Conservation (phyloP, 2,888 invertebrate genomes). For the Morpho helenor region DNA sequence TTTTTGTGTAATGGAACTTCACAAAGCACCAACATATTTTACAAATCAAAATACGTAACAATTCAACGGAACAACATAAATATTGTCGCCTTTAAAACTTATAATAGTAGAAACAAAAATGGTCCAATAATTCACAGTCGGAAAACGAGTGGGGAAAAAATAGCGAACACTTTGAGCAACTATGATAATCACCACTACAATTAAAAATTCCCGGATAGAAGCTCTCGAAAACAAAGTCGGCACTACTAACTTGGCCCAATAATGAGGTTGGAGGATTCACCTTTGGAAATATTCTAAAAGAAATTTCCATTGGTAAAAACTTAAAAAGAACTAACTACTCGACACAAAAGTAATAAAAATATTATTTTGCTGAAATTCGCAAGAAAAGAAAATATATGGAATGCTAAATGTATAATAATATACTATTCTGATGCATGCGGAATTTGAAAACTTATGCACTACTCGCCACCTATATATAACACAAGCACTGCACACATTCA, state of each 20-base stretch:
- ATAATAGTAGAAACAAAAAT: no score
- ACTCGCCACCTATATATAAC: no score
- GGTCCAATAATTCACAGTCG: background rate
- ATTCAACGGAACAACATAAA: slow-evolving; percentile 6
- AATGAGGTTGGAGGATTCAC: slow-evolving; percentile 35
- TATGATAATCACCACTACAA: slow-evolving; percentile 33
- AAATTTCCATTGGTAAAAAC: slow-evolving; percentile 6
- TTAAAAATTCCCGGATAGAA: slow-evolving; percentile 29
- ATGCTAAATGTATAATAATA: no score
- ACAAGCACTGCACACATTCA: no score
- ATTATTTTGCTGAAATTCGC: no score
- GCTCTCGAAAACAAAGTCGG: slow-evolving; percentile 30
- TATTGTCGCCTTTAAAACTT: background rate
- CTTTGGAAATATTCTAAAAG: slow-evolving; percentile 35
- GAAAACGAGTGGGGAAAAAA: slow-evolving; percentile 8
- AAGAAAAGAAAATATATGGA: no score
- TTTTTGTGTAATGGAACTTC: no score
- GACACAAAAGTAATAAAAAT: no score
- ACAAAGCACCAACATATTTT: no score
- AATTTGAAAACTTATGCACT: no score
- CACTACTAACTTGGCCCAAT: slow-evolving; percentile 29
- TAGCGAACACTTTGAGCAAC: slow-evolving; percentile 20
- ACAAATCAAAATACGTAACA: background rate
- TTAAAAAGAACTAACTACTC: slow-evolving; percentile 4
- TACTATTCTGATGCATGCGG: no score